These are phyloP conservation scores for Thamnophis elegans DNA, from an alignment of 2,797 vertebrate genomes.

Conservation along the genomic window DNA sequence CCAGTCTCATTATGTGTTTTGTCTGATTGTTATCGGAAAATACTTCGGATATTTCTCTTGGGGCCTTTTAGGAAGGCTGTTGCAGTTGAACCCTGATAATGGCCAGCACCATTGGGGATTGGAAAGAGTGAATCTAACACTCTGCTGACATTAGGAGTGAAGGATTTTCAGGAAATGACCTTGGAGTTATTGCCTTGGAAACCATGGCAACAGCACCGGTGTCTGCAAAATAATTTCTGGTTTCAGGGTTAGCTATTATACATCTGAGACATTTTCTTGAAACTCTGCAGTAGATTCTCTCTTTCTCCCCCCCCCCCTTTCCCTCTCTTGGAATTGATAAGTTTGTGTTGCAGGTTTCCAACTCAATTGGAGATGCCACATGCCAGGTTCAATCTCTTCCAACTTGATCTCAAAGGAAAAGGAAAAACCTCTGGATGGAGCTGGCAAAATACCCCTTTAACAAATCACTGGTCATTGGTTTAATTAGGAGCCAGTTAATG, in stretches of 20 bases:
- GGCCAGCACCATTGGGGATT: background rate
- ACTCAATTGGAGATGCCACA: constrained; percentile 6
- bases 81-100: background rate
- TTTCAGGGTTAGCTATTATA: constrained; percentile 46
- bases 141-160: constrained; percentile 35
- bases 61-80: background rate
- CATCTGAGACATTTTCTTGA: constrained; percentile 36
- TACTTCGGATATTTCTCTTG: background rate
- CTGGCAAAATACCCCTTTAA: constrained; percentile 5
- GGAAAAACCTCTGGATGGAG: background rate
- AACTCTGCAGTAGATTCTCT: constrained; percentile 32
- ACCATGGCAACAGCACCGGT: constrained; percentile 71
- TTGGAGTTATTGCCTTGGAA: constrained; percentile 67
- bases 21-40: background rate
- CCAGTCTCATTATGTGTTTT: background rate
- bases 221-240: constrained; percentile 67
- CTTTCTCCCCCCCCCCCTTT: background rate
- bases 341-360: background rate
- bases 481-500: constrained; percentile 22
- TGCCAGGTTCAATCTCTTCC: background rate
- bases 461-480: background rate
- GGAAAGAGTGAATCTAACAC: constrained; percentile 7
- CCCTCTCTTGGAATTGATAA: background rate
- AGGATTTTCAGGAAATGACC: constrained; percentile 65
- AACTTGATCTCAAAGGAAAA: constrained; percentile 11